Evolutionary conservation across 92 coral and sea anemone species (phyloP), one percentile per base, ranked within the genome.

Genomic region (Chrysogorgia sp.): DNA sequence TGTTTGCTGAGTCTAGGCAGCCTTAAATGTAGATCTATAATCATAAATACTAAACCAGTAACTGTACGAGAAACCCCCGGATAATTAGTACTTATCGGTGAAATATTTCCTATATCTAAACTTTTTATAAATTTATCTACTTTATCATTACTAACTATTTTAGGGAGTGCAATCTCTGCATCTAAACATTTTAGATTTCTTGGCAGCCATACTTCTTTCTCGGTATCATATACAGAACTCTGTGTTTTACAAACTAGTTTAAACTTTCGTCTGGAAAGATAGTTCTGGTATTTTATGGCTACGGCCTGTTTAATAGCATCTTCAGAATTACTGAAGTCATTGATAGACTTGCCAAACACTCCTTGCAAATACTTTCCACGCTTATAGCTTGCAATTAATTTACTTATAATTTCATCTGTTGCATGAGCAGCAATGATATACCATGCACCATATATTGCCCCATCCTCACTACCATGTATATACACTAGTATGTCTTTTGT

Each of bases 61-160:
- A 83, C 86, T 10, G 88, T 83, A 23, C 91, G 34, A 33, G 88
- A 83, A 0, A 87, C 83, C 3, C 88, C 83, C 24, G 82, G 76
- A 58, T 71, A 31, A 30, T 61, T 59, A 25, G 74, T 23, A 20
- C 81, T 75, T 28, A 87, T 71, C 17, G 63, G 72, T 26, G 67
- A 71, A 0, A 83, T 83, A 72, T 78, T 71, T 37, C 87, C 87
- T 29, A 83, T 87, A 14, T 87, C 83, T 1, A 84, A 22, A 33
- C 82, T 74, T 50, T 78, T 87, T 4, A 83, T 79, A 87, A 87
- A 79, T 0, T 75, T 9, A 14, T 83, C 88, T 32, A 80, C 67
- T 8, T 32, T 26, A 9, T 34, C 67, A 68, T 80, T 60, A 57
- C 65, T 48, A 9, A 30, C 84, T 28, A 50, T 67, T 2, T 32